phyloP scores from a whole-genome alignment of 2,888 invertebrate genomes.

The Ellobium chinense region DNA sequence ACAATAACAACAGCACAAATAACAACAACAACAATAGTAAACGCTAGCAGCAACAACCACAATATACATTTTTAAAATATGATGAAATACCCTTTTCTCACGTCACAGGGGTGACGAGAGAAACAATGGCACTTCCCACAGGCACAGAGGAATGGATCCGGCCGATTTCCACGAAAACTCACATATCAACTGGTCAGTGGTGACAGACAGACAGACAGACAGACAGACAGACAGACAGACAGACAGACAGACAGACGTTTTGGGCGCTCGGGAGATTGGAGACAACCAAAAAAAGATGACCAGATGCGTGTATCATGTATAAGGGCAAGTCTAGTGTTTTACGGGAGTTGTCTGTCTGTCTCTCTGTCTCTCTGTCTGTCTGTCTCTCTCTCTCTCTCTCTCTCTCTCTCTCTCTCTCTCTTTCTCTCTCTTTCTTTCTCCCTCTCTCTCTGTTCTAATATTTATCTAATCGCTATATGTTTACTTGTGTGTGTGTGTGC shows the following conservation, averaged over 20 bases:
- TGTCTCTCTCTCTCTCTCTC: slow-evolving; percentile 34
- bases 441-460: not conserved
- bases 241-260: too few species aligned
- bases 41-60: too few species aligned
- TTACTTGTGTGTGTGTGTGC: slow-evolving; percentile 17
- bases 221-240: too few species aligned
- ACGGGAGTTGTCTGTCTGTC: slow-evolving; percentile 17
- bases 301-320: too few species aligned
- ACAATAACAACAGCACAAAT: too few species aligned
- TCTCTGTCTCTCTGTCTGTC: not conserved
- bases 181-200: slow-evolving; percentile 91
- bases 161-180: slow-evolving; percentile 95
- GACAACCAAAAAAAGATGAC: too few species aligned
- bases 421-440: slow-evolving; percentile 5
- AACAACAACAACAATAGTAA: too few species aligned
- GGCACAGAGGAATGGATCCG: slow-evolving; percentile 55
- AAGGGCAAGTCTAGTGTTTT: too few species aligned
- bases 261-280: too few species aligned
- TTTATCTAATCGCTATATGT: slow-evolving; percentile 16
- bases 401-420: slow-evolving; percentile 25
- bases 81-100: too few species aligned
- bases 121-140: slow-evolving; percentile 35
- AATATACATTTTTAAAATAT: too few species aligned
- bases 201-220: not conserved
- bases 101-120: too few species aligned